A percentile compares a stretch with the other conserved stretches of the same genome.
Conservation (phyloP, 2,113 vertebrate genomes). For the Spermophilus dauricus region DNA sequence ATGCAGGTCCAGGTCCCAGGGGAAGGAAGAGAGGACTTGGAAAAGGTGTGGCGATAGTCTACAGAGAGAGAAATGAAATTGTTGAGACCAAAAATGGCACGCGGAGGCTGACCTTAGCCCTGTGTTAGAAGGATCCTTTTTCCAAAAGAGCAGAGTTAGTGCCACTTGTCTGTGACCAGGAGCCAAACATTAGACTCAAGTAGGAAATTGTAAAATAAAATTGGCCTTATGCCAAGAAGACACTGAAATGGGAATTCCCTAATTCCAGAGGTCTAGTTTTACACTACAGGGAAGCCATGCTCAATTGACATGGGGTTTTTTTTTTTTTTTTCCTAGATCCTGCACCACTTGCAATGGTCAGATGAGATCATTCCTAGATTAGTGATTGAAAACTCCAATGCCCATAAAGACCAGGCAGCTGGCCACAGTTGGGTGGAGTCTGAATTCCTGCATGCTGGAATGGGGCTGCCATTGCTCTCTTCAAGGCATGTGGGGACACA, state of each 20-base stretch:
- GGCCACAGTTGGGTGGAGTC: not conserved
- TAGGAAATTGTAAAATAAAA: not conserved
- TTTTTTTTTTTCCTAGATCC: not conserved
- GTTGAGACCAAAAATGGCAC: not conserved
- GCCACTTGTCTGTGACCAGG: not conserved
- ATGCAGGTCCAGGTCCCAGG: not conserved
- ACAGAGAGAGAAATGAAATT: not conserved
- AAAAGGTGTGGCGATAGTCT: not conserved
- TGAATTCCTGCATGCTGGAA: not conserved
- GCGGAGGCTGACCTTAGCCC: not conserved
- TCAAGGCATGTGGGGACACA: fast-evolving
- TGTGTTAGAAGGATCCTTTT: not conserved
- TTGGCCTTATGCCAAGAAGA: not conserved
- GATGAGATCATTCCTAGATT: not conserved
- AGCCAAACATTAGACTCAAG: not conserved
- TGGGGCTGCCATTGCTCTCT: too few species aligned
- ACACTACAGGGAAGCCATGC: not conserved
- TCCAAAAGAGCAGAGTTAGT: not conserved
- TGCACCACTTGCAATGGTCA: not conserved
- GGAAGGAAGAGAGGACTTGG: not conserved
- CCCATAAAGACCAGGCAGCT: not conserved
- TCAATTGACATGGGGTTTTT: not conserved
- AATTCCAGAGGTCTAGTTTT: not conserved
- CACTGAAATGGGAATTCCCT: not conserved
- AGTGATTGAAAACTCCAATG: not conserved